Conservation (phyloP, 1,140 invertebrate species). For the Leptopilina boulardi region DNA sequence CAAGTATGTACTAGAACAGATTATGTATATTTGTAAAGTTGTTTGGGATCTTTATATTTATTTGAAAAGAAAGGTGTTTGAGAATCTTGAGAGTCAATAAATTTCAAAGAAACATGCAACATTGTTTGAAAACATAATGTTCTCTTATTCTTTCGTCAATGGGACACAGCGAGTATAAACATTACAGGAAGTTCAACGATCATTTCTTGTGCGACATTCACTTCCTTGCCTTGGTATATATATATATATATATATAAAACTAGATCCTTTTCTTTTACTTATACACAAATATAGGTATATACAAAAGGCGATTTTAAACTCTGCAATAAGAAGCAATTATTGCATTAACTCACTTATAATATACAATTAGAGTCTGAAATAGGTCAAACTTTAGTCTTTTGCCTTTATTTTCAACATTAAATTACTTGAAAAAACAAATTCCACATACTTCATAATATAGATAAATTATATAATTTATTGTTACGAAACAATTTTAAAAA, state of each 20-base stretch:
- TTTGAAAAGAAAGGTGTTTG: not conserved
- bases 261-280: conserved; percentile 17
- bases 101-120: not conserved
- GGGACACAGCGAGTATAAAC: not conserved
- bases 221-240: not conserved
- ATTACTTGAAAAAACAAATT: not conserved
- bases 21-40: not conserved
- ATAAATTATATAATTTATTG: not conserved
- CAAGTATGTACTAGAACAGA: not conserved
- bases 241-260: not conserved
- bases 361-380: conserved; percentile 3
- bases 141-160: not conserved
- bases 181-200: not conserved
- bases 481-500: not conserved
- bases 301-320: conserved; percentile 13
- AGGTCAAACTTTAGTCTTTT: conserved; percentile 8
- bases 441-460: not conserved
- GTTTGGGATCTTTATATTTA: not conserved
- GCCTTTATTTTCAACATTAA: not conserved
- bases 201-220: conserved; percentile 12
- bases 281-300: not conserved
- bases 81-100: not conserved
- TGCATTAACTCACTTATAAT: conserved; percentile 1
- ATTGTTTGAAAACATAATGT: conserved; percentile 8
- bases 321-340: conserved; percentile 7